Evolutionary conservation across 2,888 invertebrate species (phyloP).

Genomic region (Tigriopus californicus): DNA sequence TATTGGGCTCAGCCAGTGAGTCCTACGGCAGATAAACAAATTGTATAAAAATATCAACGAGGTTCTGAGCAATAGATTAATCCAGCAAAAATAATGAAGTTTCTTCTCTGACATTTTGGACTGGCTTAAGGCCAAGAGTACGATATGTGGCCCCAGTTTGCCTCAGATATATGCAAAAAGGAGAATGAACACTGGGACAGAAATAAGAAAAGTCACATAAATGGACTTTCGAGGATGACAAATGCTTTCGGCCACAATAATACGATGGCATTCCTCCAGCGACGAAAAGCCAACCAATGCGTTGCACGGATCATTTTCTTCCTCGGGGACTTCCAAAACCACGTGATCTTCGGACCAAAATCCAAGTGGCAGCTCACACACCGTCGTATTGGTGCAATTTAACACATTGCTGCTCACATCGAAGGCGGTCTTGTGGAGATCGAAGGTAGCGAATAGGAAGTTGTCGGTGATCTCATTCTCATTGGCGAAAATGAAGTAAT

Average conservation of each 20-base stretch:
- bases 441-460: constrained; percentile 46
- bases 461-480: constrained; percentile 45
- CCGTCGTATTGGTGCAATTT: constrained; percentile 42
- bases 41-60: too few species aligned
- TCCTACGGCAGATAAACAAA: too few species aligned
- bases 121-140: too few species aligned
- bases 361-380: constrained; percentile 43
- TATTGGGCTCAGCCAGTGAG: too few species aligned
- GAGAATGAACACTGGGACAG: constrained; percentile 49
- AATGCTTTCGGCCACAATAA: constrained; percentile 42
- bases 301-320: background rate
- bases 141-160: too few species aligned
- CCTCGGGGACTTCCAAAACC: constrained; percentile 43
- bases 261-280: constrained; percentile 13
- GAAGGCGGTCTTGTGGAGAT: constrained; percentile 48
- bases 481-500: constrained; percentile 63
- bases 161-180: constrained; percentile 37
- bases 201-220: constrained; percentile 45
- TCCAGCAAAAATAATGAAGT: too few species aligned
- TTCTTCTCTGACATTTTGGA: too few species aligned
- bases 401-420: constrained; percentile 41
- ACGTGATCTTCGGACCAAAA: constrained; percentile 49
- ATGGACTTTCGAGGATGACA: constrained; percentile 52
- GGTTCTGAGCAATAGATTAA: too few species aligned
- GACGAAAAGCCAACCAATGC: background rate